These are phyloP conservation scores for Cephus pygmeus DNA, from an alignment of 2,888 invertebrate genomes.

Conservation along the genomic window DNA sequence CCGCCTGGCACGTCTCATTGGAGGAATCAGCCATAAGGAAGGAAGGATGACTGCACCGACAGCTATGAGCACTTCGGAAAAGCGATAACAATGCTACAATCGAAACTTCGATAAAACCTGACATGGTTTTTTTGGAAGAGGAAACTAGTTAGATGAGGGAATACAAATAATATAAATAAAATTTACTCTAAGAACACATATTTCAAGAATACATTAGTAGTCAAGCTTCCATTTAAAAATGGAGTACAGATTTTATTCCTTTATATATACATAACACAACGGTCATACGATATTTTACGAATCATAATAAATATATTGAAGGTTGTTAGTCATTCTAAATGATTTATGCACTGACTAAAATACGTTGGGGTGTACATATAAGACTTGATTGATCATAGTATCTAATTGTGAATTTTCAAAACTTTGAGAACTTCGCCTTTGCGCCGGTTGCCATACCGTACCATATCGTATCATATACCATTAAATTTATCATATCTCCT, in stretches of 20 bases:
- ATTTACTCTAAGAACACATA: background rate
- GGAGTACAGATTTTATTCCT: constrained; percentile 49
- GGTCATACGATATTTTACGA: constrained; percentile 45
- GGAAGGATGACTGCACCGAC: no score
- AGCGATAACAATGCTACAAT: no score
- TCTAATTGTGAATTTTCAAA: constrained; percentile 31
- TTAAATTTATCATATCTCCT: constrained; percentile 33
- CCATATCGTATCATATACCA: constrained; percentile 15
- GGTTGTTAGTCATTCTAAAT: constrained; percentile 45
- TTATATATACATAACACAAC: constrained; percentile 53
- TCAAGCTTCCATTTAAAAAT: constrained; percentile 40
- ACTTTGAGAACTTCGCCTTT: constrained; percentile 38
- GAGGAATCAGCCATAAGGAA: no score
- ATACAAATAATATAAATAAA: background rate
- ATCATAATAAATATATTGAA: constrained; percentile 48
- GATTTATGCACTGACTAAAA: constrained; percentile 45
- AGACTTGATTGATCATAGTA: constrained; percentile 35
- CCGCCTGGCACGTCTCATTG: no score
- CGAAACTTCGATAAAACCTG: no score
- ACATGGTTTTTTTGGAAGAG: no score
- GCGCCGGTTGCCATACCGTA: constrained; percentile 36
- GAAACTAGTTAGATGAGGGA: no score
- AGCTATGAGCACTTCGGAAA: no score
- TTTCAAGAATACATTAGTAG: background rate
- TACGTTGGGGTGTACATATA: constrained; percentile 35